Evolutionary conservation across 1,140 invertebrate genomes (phyloP).

Genomic region (Rhyzopertha dominica): DNA sequence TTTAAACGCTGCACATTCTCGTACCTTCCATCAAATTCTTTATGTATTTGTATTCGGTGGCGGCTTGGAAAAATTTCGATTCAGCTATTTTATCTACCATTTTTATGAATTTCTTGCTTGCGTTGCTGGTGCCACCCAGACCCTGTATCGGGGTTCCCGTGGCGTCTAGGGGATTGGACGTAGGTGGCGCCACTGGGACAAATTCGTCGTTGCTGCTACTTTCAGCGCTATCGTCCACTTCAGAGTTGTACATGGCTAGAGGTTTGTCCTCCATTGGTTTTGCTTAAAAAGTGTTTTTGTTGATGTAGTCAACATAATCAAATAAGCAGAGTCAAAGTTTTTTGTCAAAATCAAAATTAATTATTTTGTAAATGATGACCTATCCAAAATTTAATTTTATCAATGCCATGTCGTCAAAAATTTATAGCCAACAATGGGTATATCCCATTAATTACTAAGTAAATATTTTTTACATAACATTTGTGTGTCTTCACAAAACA

Average conservation of each 20-base stretch:
- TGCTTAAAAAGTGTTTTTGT: too few relatives aligned
- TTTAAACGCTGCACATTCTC: not conserved
- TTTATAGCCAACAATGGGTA: too few relatives aligned
- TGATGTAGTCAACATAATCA: too few relatives aligned
- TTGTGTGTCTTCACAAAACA: too few relatives aligned
- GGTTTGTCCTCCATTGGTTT: constrained; percentile 26
- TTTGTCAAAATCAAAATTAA: too few relatives aligned
- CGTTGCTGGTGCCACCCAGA: constrained; percentile 33
- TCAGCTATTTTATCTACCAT: constrained; percentile 88
- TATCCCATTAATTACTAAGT: too few relatives aligned
- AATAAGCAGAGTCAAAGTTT: too few relatives aligned
- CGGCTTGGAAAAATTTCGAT: constrained; percentile 85
- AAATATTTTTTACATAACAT: too few relatives aligned
- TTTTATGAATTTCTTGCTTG: constrained; percentile 67
- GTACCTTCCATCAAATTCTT: constrained; percentile 72
- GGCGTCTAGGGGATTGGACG: constrained; percentile 8
- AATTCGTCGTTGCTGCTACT: constrained; percentile 81
- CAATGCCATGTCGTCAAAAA: too few relatives aligned
- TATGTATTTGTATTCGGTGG: constrained; percentile 70
- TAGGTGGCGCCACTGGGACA: constrained; percentile 39
- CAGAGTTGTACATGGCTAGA: constrained; percentile 68
- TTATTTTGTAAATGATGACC: too few relatives aligned
- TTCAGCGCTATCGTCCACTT: constrained; percentile 88
- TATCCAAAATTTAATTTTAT: too few relatives aligned
- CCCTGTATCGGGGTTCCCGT: constrained; percentile 18